Evolutionary conservation across 2,113 vertebrate species (phyloP).

Genomic region (Otis tarda): DNA sequence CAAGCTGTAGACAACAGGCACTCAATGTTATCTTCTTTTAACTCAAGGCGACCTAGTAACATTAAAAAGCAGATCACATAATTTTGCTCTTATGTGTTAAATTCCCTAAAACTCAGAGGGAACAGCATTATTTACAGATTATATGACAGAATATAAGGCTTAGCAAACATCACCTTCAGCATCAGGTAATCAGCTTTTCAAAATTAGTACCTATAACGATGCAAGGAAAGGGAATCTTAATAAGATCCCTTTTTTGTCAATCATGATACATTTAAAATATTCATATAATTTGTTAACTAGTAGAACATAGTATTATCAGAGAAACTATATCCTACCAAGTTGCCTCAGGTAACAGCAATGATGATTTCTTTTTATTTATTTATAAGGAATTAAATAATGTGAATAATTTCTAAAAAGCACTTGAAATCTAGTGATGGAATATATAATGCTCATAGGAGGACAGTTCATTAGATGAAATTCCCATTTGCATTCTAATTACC

Average conservation of each 20-base stretch:
- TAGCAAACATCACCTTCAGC: neutral
- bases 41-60: slow-evolving; percentile 88
- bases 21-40: slow-evolving; percentile 97
- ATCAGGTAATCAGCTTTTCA: neutral
- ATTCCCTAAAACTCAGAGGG: neutral
- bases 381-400: neutral
- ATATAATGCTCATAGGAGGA: neutral
- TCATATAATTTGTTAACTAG: neutral
- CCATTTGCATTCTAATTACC: slow-evolving; percentile 69
- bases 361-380: neutral
- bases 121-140: neutral
- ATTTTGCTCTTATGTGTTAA: neutral
- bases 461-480: neutral
- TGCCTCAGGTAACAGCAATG: neutral
- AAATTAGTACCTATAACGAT: neutral
- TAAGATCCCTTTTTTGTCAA: neutral
- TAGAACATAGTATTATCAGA: neutral
- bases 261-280: neutral
- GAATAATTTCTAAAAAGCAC: neutral
- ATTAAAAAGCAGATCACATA: slow-evolving; percentile 20
- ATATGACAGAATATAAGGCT: neutral
- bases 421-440: neutral
- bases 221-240: neutral
- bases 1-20: slow-evolving; percentile 94
- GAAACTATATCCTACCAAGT: neutral